These are phyloP conservation scores for Noctua comes DNA, from an alignment of 2,888 invertebrate genomes.

Conservation along the genomic window DNA sequence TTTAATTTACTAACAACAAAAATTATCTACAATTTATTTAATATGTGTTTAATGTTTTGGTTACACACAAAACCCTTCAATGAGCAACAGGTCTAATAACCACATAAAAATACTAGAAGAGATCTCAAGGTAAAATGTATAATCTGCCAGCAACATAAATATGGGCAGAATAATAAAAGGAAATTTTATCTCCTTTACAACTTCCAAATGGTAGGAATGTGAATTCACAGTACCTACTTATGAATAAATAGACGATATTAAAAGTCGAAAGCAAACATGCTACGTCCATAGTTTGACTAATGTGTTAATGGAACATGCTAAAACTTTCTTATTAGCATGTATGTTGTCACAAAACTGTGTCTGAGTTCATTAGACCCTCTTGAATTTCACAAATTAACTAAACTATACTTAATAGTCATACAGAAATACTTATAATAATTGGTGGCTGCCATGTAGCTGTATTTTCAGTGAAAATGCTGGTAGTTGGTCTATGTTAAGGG, in stretches of 20 bases:
- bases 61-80: neutral
- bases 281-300: slow-evolving; percentile 1
- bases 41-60: neutral
- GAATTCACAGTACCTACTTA: neutral
- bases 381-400: neutral
- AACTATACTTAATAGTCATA: neutral
- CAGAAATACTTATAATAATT: neutral
- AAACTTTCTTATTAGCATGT: slow-evolving; percentile 9
- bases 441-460: neutral
- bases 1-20: no score
- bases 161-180: neutral
- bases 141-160: neutral
- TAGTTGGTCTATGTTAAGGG: no score
- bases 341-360: neutral
- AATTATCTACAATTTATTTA: neutral
- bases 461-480: neutral
- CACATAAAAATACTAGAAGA: neutral
- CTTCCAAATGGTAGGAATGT: neutral
- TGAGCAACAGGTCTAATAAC: slow-evolving; percentile 16
- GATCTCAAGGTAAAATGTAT: neutral
- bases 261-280: slow-evolving; percentile 2
- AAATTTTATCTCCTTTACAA: neutral
- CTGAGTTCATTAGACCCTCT: neutral
- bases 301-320: slow-evolving; percentile 21
- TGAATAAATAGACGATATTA: neutral